phyloP scores from a whole-genome alignment of 23 tunicate species.

The Pegea sp. region DNA sequence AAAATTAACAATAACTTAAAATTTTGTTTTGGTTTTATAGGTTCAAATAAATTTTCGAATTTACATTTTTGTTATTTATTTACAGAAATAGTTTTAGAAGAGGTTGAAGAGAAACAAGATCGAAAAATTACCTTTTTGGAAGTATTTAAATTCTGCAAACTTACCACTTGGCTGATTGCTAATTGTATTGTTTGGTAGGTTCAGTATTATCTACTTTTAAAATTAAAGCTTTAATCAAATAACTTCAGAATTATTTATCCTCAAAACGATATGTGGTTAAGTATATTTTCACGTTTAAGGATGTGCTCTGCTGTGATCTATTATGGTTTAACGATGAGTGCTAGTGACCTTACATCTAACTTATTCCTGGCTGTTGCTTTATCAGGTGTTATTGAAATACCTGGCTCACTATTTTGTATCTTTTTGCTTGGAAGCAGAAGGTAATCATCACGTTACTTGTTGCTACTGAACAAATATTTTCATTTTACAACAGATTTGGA shows the following conservation, averaged over 20 bases:
- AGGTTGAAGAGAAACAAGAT: no score
- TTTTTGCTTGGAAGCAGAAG: conserved; percentile 25
- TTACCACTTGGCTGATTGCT: conserved; percentile 12
- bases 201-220: no score
- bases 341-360: conserved; percentile 21
- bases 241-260: no score
- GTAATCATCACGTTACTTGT: no score
- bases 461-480: conserved; percentile 1
- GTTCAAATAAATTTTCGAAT: no score
- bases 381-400: conserved; percentile 61
- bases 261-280: no score
- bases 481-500: conserved; percentile 46
- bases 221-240: no score
- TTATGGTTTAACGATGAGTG: conserved; percentile 52
- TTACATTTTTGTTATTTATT: no score
- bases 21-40: no score
- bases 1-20: no score
- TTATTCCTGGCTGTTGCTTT: conserved; percentile 28
- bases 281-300: no score
- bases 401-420: conserved; percentile 16
- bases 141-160: conserved; percentile 18
- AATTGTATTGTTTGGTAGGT: conserved; percentile 37
- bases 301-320: conserved; percentile 33
- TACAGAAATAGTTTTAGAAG: no score
- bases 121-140: conserved; percentile 41